These are phyloP conservation scores for Cataglyphis albicans DNA, from an alignment of 2,888 invertebrate species.

Conservation along the genomic window DNA sequence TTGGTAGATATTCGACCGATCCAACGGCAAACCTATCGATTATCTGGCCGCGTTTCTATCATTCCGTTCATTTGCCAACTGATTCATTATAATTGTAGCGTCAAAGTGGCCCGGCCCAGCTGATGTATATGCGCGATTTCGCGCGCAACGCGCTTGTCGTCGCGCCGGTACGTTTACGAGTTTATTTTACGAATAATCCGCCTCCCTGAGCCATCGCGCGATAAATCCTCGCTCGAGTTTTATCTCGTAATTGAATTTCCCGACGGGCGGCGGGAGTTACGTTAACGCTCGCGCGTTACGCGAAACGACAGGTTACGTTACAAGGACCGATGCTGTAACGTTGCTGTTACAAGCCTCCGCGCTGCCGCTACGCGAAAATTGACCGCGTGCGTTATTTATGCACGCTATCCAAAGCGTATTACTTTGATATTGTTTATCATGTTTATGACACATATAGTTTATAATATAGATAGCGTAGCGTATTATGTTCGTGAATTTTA, in stretches of 20 bases:
- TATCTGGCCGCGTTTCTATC: constrained; percentile 67
- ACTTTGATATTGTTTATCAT: constrained; percentile 20
- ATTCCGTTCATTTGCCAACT: constrained; percentile 70
- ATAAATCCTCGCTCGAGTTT: constrained; percentile 54
- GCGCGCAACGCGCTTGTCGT: constrained; percentile 19
- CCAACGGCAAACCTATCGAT: constrained; percentile 73
- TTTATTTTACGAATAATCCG: constrained; percentile 55
- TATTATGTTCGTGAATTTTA: not conserved
- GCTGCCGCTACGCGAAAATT: constrained; percentile 29
- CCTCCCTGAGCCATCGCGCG: constrained; percentile 24
- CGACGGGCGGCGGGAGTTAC: constrained; percentile 34
- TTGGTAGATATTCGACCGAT: constrained; percentile 65
- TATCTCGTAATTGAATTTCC: constrained; percentile 55
- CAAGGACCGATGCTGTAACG: constrained; percentile 23
- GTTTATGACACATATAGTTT: constrained; percentile 10
- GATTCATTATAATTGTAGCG: constrained; percentile 73
- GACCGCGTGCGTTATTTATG: constrained; percentile 29
- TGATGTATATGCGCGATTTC: constrained; percentile 48
- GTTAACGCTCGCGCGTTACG: constrained; percentile 46
- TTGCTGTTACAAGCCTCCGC: not conserved
- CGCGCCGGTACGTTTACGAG: constrained; percentile 38
- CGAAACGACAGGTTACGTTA: constrained; percentile 27
- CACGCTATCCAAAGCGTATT: constrained; percentile 10
- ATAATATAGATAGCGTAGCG: not conserved
- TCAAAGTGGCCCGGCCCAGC: constrained; percentile 56